phyloP scores from a whole-genome alignment of 2,113 vertebrate species.

The Thamnaconus septentrionalis region DNA sequence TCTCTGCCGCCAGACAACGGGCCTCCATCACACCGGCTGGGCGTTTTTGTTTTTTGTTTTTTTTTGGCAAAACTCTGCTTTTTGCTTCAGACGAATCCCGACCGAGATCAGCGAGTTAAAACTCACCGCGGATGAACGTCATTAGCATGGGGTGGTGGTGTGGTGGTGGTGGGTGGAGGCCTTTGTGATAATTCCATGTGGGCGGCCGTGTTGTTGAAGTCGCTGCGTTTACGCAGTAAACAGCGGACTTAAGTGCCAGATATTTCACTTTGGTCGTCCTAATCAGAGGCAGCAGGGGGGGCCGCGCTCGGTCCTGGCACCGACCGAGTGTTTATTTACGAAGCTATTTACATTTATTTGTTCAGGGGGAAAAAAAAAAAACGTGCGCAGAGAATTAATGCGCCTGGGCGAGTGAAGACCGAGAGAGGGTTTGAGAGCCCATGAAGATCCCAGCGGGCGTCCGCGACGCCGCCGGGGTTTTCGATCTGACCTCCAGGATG shows the following conservation, averaged over 20 bases:
- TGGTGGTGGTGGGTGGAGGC: background rate
- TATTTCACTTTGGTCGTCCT: constrained; percentile 72
- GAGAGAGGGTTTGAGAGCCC: too few relatives aligned
- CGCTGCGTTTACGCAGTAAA: constrained; percentile 71
- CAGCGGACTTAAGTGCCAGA: constrained; percentile 68
- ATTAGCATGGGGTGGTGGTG: constrained; percentile 5
- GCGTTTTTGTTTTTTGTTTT: background rate
- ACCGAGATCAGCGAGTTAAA: background rate
- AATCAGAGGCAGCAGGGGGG: constrained; percentile 68
- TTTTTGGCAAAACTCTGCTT: constrained; percentile 24
- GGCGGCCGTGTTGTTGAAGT: constrained; percentile 55
- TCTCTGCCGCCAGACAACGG: background rate
- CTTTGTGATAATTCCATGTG: constrained; percentile 60
- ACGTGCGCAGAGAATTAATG: constrained; percentile 60
- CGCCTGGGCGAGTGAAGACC: constrained; percentile 55
- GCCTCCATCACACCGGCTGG: background rate
- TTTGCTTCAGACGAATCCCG: constrained; percentile 9
- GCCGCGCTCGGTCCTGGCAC: constrained; percentile 62
- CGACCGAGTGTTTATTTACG: constrained; percentile 72
- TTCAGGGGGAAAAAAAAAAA: constrained; percentile 57
- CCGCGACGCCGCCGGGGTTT: too few relatives aligned
- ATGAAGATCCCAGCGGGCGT: too few relatives aligned
- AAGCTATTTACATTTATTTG: constrained; percentile 72
- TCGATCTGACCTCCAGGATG: too few relatives aligned
- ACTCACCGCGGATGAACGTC: constrained; percentile 7